Conservation (phyloP, 1,140 invertebrate genomes). For the Probaryconus sp. region DNA sequence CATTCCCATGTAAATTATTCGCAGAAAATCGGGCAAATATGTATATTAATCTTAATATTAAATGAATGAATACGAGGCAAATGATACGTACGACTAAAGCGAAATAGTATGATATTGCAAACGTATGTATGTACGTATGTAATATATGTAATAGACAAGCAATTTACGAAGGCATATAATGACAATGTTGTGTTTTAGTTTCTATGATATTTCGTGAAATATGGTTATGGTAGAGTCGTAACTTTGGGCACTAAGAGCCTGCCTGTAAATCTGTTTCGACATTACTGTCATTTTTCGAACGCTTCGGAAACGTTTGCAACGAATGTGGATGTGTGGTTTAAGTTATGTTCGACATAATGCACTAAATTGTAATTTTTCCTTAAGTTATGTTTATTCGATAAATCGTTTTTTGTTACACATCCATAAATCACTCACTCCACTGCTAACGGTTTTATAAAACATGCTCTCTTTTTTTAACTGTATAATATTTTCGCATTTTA, state of each 20-base stretch:
- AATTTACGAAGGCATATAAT: constrained; percentile 9
- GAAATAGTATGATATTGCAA: too few species aligned
- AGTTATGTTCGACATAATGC: constrained; percentile 48
- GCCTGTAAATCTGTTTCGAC: constrained; percentile 43
- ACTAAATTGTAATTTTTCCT: constrained; percentile 47
- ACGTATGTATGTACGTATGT: too few species aligned
- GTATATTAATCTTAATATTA: too few species aligned
- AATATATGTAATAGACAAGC: too few species aligned
- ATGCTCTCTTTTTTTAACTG: too few species aligned
- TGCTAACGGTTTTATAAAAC: too few species aligned
- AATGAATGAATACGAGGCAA: too few species aligned
- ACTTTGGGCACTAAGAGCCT: constrained; percentile 32
- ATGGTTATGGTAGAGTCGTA: constrained; percentile 43
- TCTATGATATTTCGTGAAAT: constrained; percentile 41
- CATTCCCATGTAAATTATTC: too few species aligned
- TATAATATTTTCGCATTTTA: too few species aligned
- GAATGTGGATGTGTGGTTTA: constrained; percentile 46
- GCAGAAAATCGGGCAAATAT: too few species aligned
- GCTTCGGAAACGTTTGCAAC: constrained; percentile 50
- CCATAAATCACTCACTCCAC: constrained; percentile 15
- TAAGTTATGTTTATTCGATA: constrained; percentile 35
- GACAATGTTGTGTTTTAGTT: constrained; percentile 36
- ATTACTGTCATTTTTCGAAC: constrained; percentile 52
- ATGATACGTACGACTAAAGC: too few species aligned
- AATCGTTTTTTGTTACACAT: constrained; percentile 40